phyloP scores from a whole-genome alignment of 2,797 vertebrate species.

The Malacoctenus gilli region DNA sequence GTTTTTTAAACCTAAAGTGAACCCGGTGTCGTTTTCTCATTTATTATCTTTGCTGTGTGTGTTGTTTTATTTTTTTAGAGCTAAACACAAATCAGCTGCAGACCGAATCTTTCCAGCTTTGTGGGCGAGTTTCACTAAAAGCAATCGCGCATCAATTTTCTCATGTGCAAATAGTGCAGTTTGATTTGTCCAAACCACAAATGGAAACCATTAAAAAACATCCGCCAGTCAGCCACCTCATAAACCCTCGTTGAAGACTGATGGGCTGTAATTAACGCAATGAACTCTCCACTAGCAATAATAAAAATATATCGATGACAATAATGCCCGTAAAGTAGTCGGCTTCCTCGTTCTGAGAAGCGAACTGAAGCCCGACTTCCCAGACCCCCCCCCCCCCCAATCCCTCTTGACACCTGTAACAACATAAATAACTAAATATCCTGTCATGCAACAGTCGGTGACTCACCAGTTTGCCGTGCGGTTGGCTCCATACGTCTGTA shows the following conservation, averaged over 20 bases:
- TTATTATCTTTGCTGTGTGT: not conserved
- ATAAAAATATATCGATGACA: not conserved
- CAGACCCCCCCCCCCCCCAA: too few species aligned
- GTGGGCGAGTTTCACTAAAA: not conserved
- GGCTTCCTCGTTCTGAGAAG: not conserved
- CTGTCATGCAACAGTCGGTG: too few species aligned
- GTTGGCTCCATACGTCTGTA: not conserved
- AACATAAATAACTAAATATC: not conserved
- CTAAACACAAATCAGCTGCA: slow-evolving; percentile 3
- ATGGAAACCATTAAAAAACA: slow-evolving; percentile 12
- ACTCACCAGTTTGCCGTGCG: not conserved
- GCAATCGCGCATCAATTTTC: slow-evolving; percentile 3
- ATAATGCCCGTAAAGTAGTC: too few species aligned
- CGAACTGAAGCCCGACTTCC: not conserved
- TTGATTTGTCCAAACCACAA: not conserved
- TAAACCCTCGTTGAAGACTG: not conserved
- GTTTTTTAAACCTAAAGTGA: slow-evolving; percentile 14
- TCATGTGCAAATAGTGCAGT: not conserved
- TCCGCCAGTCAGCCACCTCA: not conserved
- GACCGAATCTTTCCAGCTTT: not conserved
- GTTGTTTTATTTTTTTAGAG: too few species aligned
- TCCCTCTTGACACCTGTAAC: not conserved
- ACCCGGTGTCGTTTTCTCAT: not conserved
- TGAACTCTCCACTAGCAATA: not conserved
- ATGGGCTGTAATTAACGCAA: slow-evolving; percentile 6